Percentiles rank a stretch among this genome's conserved stretches.
Conservation (phyloP, 1,140 invertebrate genomes). For the Penaeus chinensis region DNA sequence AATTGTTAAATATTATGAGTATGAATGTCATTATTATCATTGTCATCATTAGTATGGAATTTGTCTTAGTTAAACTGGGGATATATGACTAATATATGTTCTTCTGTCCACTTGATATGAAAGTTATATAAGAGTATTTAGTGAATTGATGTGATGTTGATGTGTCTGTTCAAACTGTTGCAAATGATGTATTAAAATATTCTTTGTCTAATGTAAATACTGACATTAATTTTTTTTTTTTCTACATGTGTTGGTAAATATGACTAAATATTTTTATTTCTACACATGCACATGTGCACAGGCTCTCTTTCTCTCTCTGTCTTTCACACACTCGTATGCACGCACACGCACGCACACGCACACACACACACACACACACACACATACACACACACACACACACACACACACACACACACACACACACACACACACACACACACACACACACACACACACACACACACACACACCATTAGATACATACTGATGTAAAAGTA, state of each 20-base stretch:
- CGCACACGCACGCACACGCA: background rate
- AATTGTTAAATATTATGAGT: too few relatives aligned
- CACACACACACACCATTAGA: background rate
- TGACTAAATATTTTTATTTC: background rate
- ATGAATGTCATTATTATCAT: too few relatives aligned
- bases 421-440: background rate
- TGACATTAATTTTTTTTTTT: background rate
- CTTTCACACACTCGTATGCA: background rate
- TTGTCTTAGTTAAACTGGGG: too few relatives aligned
- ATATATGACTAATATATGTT: too few relatives aligned
- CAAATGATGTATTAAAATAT: background rate
- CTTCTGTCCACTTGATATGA: too few relatives aligned
- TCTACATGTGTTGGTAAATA: background rate
- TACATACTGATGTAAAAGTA: background rate
- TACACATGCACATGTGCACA: background rate
- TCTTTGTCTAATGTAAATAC: background rate
- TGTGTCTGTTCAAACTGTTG: background rate
- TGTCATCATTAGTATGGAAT: too few relatives aligned
- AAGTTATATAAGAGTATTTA: too few relatives aligned
- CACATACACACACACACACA: background rate
- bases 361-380: background rate
- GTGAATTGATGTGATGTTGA: too few relatives aligned
- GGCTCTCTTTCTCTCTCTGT: background rate
- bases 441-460: background rate
- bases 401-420: background rate